Evolutionary conservation across 92 coral and sea anemone genomes (phyloP), one percentile per base, ranked within the genome.

Genomic region (Nematostella vectensis): DNA sequence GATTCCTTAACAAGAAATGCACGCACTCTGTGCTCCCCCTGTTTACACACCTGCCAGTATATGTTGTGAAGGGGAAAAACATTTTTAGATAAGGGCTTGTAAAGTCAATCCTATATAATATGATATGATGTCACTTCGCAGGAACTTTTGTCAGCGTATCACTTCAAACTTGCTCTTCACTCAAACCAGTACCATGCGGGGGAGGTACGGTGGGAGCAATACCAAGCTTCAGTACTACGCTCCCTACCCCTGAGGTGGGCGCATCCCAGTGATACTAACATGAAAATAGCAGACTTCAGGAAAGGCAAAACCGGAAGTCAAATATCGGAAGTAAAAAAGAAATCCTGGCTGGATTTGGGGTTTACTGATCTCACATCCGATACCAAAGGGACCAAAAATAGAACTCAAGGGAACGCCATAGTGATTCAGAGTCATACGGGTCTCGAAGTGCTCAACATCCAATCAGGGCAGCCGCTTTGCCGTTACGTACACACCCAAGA

Each of bases 131-230:
- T n/a, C 15, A 6, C 23, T 8, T 45, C 18, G 24, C 58, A 72
- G 88, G 78, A 67, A 48, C 66, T 71, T 0, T 61, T 71, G 28
- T 65, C 85, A 0, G 63, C 83, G 18, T 79, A 77, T 38, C 98
- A 91, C 71, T 91, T 81, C 73, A 91, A 91, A 74, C 80, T 91
- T 20, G 91, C 95, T 25, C 67, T 91, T 4, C 79, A 70, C 29
- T 70, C 85, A 29, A 77, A 84, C 61, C 75, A 76, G 58, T 68
- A 86, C 38, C 98, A 91, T 51, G 59, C 50, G 9, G 95, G 88
- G 23, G 98, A 91, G 31, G 85, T 74, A 6, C 95, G 81, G 55
- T 91, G 95, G 98, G 67, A 76, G 22, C 77, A 70, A 22, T 85
- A 74, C 85, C 69, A 74, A 13, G 68, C 27, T 15, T 88, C 98